Base-by-base conservation (phyloP, 2,888 invertebrate species). In the Prosapia bicincta region DNA sequence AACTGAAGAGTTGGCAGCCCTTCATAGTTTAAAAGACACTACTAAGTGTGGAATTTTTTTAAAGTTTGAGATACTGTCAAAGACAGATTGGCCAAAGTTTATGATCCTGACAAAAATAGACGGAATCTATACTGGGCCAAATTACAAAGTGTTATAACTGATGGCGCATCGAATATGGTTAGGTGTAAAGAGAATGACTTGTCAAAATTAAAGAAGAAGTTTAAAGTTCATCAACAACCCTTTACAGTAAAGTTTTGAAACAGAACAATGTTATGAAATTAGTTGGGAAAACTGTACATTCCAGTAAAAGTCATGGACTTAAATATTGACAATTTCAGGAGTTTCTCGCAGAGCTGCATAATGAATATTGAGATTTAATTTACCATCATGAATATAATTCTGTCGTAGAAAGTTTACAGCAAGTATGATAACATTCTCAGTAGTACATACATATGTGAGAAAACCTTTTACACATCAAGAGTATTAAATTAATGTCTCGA, bases 121-220 rank as follows among this genome's bases (percentile, higher is more conserved):
- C n/a, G n/a, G n/a, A n/a, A n/a, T 38, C 13, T 38, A 38, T 6
- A 38, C 13, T 13, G 10, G 38, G 38, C 38, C 15, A 38, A 38
- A 13, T 38, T 38, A 38, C 9, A 38, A 38, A 38, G 10, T 38
- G 38, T 38, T 9, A 38, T 15, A 38, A 38, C 38, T 38, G 10
- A 10, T 38, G 15, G 3, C 9, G 13, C n/a, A n/a, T n/a, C n/a
- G n/a, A n/a, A n/a, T n/a, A n/a, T n/a, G n/a, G n/a, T n/a, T n/a
- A n/a, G n/a, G n/a, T n/a, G n/a, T n/a, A 10, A 2, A 15, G 13
- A 2, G 38, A 15, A 10, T 1, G 38, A 13, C 10, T 38, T 38
- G 38, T 13, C 38, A 38, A 38, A 38, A 38, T 38, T 2, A 38
- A 38, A 38, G 86, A 86, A 81, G 85, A 86, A 83, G 86, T 85